phyloP scores from a whole-genome alignment of 2,113 vertebrate genomes.

The Actenoides hombroni region DNA sequence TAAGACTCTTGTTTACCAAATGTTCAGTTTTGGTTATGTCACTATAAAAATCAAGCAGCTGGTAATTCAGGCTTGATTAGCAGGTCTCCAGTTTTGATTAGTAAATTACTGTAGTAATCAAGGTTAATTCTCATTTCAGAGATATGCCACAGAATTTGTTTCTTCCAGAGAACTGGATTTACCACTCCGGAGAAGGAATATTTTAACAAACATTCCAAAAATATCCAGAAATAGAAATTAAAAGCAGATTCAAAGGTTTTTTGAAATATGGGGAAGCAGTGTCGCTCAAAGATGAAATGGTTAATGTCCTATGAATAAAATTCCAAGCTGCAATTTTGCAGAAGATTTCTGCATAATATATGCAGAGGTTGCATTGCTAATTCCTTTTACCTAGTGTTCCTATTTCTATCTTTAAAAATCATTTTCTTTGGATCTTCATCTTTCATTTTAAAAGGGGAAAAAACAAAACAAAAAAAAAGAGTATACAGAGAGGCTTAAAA shows the following conservation, averaged over 20 bases:
- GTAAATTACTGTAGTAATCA: conserved; percentile 83
- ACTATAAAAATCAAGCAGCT: conserved; percentile 82
- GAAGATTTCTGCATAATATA: conserved; percentile 41
- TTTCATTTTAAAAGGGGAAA: conserved; percentile 47
- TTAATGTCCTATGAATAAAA: conserved; percentile 48
- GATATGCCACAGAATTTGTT: conserved; percentile 66
- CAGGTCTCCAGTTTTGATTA: conserved; percentile 86
- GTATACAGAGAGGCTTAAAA: conserved; percentile 38
- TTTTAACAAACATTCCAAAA: conserved; percentile 49
- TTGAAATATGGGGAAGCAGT: not conserved
- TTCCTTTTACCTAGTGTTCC: conserved; percentile 53
- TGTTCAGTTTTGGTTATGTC: conserved; percentile 79
- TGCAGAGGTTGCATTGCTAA: conserved; percentile 52
- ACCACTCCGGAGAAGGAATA: conserved; percentile 44
- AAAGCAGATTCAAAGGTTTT: not conserved
- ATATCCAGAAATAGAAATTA: conserved; percentile 17
- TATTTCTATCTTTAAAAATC: conserved; percentile 56
- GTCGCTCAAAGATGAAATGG: not conserved
- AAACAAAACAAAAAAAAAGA: conserved; percentile 26
- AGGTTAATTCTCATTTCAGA: conserved; percentile 82
- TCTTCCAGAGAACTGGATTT: conserved; percentile 73
- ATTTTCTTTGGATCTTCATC: conserved; percentile 45
- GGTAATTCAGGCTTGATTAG: conserved; percentile 85
- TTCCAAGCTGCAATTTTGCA: conserved; percentile 24
- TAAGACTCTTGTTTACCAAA: conserved; percentile 77